A percentile compares a stretch with the other conserved stretches of the same genome.
Evolutionary conservation across 2,888 invertebrate species (phyloP).

Genomic region (Melanophora roralis): DNA sequence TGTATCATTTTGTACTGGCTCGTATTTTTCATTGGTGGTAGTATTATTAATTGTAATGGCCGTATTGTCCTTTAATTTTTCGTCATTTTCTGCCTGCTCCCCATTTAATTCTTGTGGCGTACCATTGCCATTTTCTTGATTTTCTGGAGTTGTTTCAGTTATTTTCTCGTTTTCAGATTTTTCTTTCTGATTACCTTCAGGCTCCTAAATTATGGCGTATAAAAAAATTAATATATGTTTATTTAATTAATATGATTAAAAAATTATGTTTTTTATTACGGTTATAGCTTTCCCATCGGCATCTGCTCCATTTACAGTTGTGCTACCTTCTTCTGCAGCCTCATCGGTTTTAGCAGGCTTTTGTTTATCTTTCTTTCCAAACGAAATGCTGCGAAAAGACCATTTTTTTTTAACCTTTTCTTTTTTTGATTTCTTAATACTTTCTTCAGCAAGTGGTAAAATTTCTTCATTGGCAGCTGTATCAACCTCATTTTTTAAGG

Average conservation of each 20-base stretch:
- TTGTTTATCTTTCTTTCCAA: slow-evolving; percentile 91
- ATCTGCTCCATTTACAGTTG: slow-evolving; percentile 60
- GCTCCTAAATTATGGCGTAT: slow-evolving; percentile 37
- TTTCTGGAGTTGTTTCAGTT: slow-evolving; percentile 63
- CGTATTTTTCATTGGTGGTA: slow-evolving; percentile 63
- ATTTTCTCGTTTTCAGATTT: slow-evolving; percentile 49
- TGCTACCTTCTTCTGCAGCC: slow-evolving; percentile 72
- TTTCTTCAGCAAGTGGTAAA: slow-evolving; percentile 73
- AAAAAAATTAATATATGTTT: background rate
- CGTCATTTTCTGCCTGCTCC: slow-evolving; percentile 65
- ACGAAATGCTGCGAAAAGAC: slow-evolving; percentile 92
- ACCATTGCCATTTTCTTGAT: slow-evolving; percentile 68
- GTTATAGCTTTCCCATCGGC: slow-evolving; percentile 66
- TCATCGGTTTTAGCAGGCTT: slow-evolving; percentile 85
- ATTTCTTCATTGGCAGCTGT: slow-evolving; percentile 68
- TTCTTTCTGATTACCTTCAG: slow-evolving; percentile 54
- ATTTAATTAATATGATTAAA: no score
- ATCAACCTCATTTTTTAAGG: slow-evolving; percentile 64
- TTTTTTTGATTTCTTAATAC: slow-evolving; percentile 82
- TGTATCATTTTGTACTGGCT: slow-evolving; percentile 61
- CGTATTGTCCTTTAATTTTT: slow-evolving; percentile 55
- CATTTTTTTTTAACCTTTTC: slow-evolving; percentile 91
- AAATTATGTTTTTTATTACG: no score
- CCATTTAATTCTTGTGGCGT: slow-evolving; percentile 68
- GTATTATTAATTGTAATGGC: slow-evolving; percentile 62